Evolutionary conservation across 2,888 invertebrate genomes (phyloP), one percentile per base, ranked within the genome.

Genomic region (Mythimna loreyi): DNA sequence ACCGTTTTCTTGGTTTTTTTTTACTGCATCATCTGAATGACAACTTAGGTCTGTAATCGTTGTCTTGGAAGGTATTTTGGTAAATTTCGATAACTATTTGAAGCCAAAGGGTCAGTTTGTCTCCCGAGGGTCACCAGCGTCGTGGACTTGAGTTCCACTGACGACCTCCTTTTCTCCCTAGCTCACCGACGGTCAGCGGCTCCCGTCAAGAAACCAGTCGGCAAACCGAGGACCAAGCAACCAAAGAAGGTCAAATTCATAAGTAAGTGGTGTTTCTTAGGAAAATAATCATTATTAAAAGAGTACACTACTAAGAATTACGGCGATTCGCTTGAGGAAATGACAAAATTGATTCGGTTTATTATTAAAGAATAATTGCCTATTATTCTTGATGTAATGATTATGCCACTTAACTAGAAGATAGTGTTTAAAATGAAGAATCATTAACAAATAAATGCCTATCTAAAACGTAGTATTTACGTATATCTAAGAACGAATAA

Each of bases 221-320:
- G 97, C 85, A 97, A 97, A 89, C 98, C 98, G 92, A 97, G 98
- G 91, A 98, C 98, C 87, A 98, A 98, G 96, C 98, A 98, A 93
- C 98, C 98, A 80, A 98, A 98, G 97, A 98, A 98, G 96, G 98
- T 98, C 79, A 98, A 98, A 96, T 98, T 98, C 92, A 98, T 98
- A 96, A 98, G 98, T 98, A 97, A 98, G 98, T 98, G 8, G 16
- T 69, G 13, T 53, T 60, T 53, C 11, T 13, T 16, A 59, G 36
- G 19, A 50, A 61, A 45, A 71, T 28, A 8, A 53, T 8, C 30
- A 23, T 25, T 21, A 40, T 21, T 3, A 33, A 43, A n/a, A 8
- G 1, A 30, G 23, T 55, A 23, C 13, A 47, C 7, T 58, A 25
- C 16, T 19, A 33, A 75, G n/a, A 74, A 75, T 45, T 16, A 45